phyloP scores from a whole-genome alignment of 2,113 vertebrate genomes.

The Zosterops lateralis region DNA sequence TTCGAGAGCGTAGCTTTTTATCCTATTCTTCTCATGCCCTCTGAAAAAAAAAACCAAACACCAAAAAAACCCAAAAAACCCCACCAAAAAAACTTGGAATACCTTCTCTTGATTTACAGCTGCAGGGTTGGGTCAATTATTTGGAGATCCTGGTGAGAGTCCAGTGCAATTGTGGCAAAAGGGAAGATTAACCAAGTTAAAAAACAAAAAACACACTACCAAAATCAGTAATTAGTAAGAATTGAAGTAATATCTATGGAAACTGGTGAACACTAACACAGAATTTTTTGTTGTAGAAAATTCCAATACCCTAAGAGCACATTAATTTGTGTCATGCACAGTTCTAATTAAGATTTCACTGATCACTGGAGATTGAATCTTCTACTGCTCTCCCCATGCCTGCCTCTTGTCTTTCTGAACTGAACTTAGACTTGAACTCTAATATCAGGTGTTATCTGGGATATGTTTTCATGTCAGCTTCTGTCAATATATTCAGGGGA shows the following conservation, averaged over 20 bases:
- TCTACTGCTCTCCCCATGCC: not conserved
- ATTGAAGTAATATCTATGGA: not conserved
- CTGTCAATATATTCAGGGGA: not conserved
- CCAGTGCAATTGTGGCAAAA: not conserved
- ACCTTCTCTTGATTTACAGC: not conserved
- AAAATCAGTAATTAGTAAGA: not conserved
- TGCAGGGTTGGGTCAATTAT: not conserved
- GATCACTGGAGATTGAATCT: not conserved
- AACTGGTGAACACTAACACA: not conserved
- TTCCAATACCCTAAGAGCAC: not conserved
- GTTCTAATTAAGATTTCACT: not conserved
- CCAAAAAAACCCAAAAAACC: no score
- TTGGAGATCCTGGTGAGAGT: not conserved
- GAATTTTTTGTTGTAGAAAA: not conserved
- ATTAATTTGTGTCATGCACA: not conserved
- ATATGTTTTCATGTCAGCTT: not conserved
- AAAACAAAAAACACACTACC: not conserved
- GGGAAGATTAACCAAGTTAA: not conserved
- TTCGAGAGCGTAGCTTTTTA: not conserved
- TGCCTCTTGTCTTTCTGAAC: not conserved
- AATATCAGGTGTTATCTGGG: not conserved
- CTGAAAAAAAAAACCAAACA: not conserved
- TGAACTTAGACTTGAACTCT: not conserved
- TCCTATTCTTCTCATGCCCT: not conserved
- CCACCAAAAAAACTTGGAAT: not conserved